Base-by-base conservation (phyloP, 64 coral and sea anemone genomes). In the Montipora foliosa region DNA sequence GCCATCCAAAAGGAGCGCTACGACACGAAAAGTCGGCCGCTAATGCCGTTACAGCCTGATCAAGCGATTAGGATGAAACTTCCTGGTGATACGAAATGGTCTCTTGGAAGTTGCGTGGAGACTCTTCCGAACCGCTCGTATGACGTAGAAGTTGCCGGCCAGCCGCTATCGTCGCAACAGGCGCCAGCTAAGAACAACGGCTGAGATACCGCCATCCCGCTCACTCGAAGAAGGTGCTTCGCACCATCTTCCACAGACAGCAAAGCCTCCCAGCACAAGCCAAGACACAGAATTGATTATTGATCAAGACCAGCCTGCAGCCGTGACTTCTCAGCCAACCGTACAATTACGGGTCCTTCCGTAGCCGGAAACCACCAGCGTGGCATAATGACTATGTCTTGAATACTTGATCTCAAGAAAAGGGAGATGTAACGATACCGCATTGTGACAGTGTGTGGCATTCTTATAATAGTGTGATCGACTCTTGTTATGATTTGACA, bases 1-100 rank as follows among this genome's bases (percentile, higher is more conserved):
- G 21, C 51, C 37, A 82, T 66, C 24, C 83, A 95, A 50, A 67
- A 74, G 16, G 52, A 88, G 74, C 91, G 91, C 44, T 91, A 95
- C 94, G 88, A 92, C 47, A 58, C 78, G 61, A 47, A 90, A 21
- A 81, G 71, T 22, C 90, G 76, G 70, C 69, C 84, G 61, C 45
- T 95, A 73, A 57, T 74, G 44, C 68, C 94, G 4, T 82, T 95
- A 45, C 13, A 92, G 3, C 47, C 15, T 2, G 78, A n/a, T 51
- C 51, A 22, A 49, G 78, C 78, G 46, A 80, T 80, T 20, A 16
- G 78, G 5, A 80, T 80, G 78, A 52, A 5, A 57, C 78, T 80
- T 10, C 78, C 78, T 49, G 78, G 50, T 15, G 14, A 57, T 2
- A 21, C 46, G 16, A 49, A 80, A 80, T 80, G 75, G 75, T 48